phyloP scores from a whole-genome alignment of 2,797 vertebrate species.

The Gobio occitaniae region DNA sequence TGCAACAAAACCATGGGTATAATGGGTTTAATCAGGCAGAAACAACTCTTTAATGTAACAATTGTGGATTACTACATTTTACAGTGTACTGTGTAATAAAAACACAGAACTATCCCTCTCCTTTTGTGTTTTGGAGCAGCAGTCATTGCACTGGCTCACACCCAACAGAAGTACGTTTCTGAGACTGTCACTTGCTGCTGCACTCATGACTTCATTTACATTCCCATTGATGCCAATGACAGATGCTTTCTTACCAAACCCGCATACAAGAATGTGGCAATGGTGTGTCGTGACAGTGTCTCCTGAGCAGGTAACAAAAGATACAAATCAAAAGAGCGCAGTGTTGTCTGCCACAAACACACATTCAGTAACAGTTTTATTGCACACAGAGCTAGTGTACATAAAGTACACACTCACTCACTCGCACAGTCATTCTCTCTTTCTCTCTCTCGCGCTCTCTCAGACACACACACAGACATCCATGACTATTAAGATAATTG shows the following conservation, averaged over 20 bases:
- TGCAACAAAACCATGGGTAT: background rate
- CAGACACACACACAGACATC: conserved; percentile 13
- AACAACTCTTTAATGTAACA: background rate
- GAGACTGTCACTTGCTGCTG: conserved; percentile 61
- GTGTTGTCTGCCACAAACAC: conserved; percentile 1
- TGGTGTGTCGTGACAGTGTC: background rate
- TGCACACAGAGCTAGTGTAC: conserved; percentile 22
- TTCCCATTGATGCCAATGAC: background rate
- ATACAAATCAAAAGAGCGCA: background rate
- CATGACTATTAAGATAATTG: conserved; percentile 8
- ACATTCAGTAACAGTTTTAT: background rate
- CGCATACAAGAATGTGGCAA: background rate
- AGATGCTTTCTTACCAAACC: conserved; percentile 11
- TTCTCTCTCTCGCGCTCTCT: background rate
- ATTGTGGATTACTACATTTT: background rate
- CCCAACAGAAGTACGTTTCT: conserved; percentile 60
- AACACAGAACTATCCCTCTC: background rate
- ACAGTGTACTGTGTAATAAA: background rate
- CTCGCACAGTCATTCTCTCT: background rate
- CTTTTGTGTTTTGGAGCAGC: conserved; percentile 65
- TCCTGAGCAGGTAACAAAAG: conserved; percentile 5
- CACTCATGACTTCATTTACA: conserved; percentile 37
- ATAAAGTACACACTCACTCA: conserved; percentile 44
- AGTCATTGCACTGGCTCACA: conserved; percentile 65
- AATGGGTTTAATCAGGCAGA: background rate